Evolutionary conservation across 2,113 vertebrate species (phyloP), one percentile per base, ranked within the genome.

Genomic region (Hemiscyllium ocellatum): DNA sequence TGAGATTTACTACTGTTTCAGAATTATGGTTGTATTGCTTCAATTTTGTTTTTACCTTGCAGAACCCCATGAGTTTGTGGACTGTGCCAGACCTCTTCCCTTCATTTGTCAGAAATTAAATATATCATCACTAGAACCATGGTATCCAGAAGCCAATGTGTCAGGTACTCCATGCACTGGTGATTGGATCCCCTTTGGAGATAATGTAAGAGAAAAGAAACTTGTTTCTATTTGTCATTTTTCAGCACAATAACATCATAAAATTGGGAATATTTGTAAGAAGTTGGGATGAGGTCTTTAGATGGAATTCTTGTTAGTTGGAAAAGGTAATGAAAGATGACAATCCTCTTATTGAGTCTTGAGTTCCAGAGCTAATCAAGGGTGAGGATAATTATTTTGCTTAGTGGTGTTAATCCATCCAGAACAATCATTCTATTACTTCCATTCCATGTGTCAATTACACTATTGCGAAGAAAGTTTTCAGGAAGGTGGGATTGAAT

Each of bases 91-190:
- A 37, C 90, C 6, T 22, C 97, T 98, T 95, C 97, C 99, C 0
- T 99, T 99, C 96, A 97, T 99, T 96, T 99, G 99, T 96, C 98
- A 99, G 97, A 98, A 97, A 96, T 96, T 98, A 72, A 99, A 98
- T 96, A 95, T 97, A 89, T 98, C 99, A 29, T 97, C 98, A 42
- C 96, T 98, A 96, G 99, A 99, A 97, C 98, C 96, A 72, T 97
- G 97, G 0, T 97, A 97, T 87, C 97, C 97, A 96, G 97, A 97
- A 95, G 97, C 98, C 70, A 96, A 94, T 0, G 97, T 97, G 47
- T 96, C 89, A 12, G 97, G 97, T 95, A 96, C 96, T 95, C 96
- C 97, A 0, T 99, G 99, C 96, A 97, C 96, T 66, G 96, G 96
- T 0, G 5, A 0, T 1, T 98, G 98, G 96, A 20, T 96, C 95